Conservation (phyloP, 1,140 invertebrate species). For the Sycobia sp. region DNA sequence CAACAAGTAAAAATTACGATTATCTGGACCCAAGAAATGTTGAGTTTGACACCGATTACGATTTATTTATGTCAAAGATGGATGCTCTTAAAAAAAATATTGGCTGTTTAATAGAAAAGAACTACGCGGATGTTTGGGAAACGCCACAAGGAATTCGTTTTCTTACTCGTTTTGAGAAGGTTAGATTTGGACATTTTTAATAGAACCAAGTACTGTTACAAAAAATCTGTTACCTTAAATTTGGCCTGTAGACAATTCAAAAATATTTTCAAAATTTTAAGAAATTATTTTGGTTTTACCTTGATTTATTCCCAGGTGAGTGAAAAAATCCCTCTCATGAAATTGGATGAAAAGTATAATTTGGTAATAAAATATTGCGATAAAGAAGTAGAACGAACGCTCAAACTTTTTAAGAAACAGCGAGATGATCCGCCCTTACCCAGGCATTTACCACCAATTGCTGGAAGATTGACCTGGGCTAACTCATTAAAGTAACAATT, state of each 20-base stretch:
- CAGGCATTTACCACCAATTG: slow-evolving; percentile 84
- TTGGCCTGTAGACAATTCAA: too few species aligned
- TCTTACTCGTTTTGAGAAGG: slow-evolving; percentile 85
- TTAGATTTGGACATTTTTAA: too few species aligned
- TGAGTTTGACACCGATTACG: slow-evolving; percentile 87
- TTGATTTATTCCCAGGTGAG: slow-evolving; percentile 69
- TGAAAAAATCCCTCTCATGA: slow-evolving; percentile 78
- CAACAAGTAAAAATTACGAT: slow-evolving; percentile 87
- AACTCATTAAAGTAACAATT: slow-evolving; percentile 54
- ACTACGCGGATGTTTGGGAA: slow-evolving; percentile 89
- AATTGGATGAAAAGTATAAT: slow-evolving; percentile 85
- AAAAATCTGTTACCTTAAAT: too few species aligned
- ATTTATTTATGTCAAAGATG: slow-evolving; percentile 79
- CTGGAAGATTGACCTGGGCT: slow-evolving; percentile 67
- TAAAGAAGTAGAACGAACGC: slow-evolving; percentile 83
- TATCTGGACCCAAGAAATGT: slow-evolving; percentile 88
- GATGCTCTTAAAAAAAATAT: slow-evolving; percentile 78
- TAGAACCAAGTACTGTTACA: too few species aligned
- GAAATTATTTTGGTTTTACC: too few species aligned
- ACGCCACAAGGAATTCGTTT: slow-evolving; percentile 87
- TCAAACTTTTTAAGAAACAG: slow-evolving; percentile 85
- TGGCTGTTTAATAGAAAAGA: slow-evolving; percentile 79
- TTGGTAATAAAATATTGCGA: slow-evolving; percentile 83
- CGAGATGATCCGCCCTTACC: slow-evolving; percentile 85
- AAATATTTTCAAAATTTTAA: too few species aligned